Base-by-base conservation (phyloP, 1,140 invertebrate genomes). In the Cherax destructor region DNA sequence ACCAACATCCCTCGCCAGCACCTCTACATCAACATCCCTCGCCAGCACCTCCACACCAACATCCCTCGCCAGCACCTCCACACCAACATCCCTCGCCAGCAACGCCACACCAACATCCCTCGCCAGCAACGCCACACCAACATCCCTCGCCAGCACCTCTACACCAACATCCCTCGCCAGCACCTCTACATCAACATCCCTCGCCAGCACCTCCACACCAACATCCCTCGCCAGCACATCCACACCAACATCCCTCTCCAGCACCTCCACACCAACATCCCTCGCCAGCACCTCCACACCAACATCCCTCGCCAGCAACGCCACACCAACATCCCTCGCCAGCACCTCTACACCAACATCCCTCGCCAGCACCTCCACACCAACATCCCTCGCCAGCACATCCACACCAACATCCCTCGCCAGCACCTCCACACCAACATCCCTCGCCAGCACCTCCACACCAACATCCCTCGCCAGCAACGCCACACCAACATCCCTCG, bases 281-380 rank as follows among this genome's bases (percentile, higher is more conserved):
- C n/a, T n/a, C n/a, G n/a, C n/a, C n/a, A n/a, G n/a, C n/a, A n/a
- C n/a, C 30, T 41, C 30, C 76, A 24, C 24, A 16, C 11, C n/a
- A 30, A 47, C 21, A 5, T 18, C 18, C 61, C 13, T 18, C 61
- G 0, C 18, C 61, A 65, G n/a, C n/a, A 11, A 5, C 16, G 7
- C 61, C 18, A 2, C 61, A 65, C 61, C 61, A 56, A 21, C 61
- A n/a, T n/a, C n/a, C n/a, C n/a, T n/a, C n/a, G n/a, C n/a, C n/a
- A n/a, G n/a, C n/a, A n/a, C n/a, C n/a, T n/a, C n/a, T n/a, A 65
- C 61, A 16, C 61, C 50, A 6, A 24, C 49, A 30, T 9, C 74
- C 24, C 21, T 77, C 50, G 59, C 85, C 69, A 24, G 10, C 84
- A 18, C 83, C 74, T 49, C 52, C 84, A 83, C n/a, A 24, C 24